Evolutionary conservation across 2,113 vertebrate species (phyloP).

Genomic region (Lota lota): DNA sequence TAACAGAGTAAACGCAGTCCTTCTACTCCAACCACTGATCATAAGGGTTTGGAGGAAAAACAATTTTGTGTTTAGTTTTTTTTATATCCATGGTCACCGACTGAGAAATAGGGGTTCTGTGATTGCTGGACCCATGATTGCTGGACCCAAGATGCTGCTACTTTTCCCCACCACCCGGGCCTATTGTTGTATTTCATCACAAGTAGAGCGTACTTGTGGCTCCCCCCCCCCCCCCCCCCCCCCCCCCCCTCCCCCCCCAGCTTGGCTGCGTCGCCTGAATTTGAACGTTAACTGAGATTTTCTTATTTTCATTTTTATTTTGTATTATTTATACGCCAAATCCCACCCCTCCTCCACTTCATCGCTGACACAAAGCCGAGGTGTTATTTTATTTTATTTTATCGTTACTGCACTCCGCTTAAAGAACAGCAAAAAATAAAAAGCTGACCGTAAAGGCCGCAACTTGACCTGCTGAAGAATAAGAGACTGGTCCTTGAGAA

Average conservation of each 20-base stretch:
- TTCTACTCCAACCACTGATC: too few relatives aligned
- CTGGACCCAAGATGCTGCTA: too few relatives aligned
- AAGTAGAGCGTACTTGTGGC: slow-evolving; percentile 24
- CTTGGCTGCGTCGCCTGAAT: slow-evolving; percentile 19
- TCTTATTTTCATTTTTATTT: slow-evolving; percentile 21
- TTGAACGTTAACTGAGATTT: slow-evolving; percentile 10
- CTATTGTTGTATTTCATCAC: slow-evolving; percentile 7
- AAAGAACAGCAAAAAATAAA: not conserved
- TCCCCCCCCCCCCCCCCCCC: not conserved
- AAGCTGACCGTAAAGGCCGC: slow-evolving; percentile 6
- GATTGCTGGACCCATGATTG: too few relatives aligned
- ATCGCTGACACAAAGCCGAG: not conserved
- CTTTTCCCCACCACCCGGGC: not conserved
- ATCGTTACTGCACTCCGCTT: slow-evolving; percentile 39
- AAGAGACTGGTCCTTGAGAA: slow-evolving; percentile 4
- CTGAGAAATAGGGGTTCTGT: too few relatives aligned
- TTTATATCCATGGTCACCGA: too few relatives aligned
- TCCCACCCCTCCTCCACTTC: not conserved
- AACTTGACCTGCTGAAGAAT: slow-evolving; percentile 29
- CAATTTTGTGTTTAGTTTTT: too few relatives aligned
- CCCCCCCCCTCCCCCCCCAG: not conserved
- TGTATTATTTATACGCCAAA: slow-evolving; percentile 1
- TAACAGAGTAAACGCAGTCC: too few relatives aligned
- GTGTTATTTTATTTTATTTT: slow-evolving; percentile 21
- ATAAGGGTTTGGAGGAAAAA: too few relatives aligned